Percentiles rank a stretch among this genome's conserved stretches.
These are phyloP conservation scores for Hypercompe scribonia DNA, from an alignment of 2,888 invertebrate species.

Conservation along the genomic window DNA sequence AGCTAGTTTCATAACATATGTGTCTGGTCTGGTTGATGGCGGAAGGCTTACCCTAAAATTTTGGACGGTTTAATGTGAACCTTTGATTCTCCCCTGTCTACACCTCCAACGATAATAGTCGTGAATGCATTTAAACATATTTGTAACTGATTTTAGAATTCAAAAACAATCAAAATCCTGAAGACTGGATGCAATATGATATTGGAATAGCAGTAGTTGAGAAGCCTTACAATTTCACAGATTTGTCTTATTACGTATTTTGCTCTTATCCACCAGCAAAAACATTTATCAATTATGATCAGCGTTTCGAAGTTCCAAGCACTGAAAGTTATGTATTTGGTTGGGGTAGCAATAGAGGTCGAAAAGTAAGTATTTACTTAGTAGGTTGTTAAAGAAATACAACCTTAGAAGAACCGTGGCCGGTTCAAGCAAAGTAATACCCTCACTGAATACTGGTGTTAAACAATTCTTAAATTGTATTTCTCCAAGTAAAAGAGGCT, in stretches of 20 bases:
- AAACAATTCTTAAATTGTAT: too few species aligned
- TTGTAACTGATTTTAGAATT: constrained; percentile 1
- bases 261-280: constrained; percentile 32
- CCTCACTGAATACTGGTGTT: too few species aligned
- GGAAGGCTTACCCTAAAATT: too few species aligned
- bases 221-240: constrained; percentile 31
- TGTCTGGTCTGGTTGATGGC: too few species aligned
- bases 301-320: constrained; percentile 13
- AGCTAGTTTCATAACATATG: too few species aligned
- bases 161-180: not conserved
- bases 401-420: too few species aligned
- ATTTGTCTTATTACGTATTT: constrained; percentile 17
- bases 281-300: constrained; percentile 26
- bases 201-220: constrained; percentile 38
- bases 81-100: too few species aligned
- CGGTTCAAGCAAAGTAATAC: too few species aligned
- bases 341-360: constrained; percentile 28
- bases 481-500: too few species aligned
- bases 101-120: too few species aligned
- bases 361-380: constrained; percentile 17
- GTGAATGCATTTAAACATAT: not conserved
- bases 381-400: not conserved
- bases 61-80: too few species aligned
- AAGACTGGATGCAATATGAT: constrained; percentile 28
- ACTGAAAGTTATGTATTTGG: constrained; percentile 21